A percentile compares a stretch with the other conserved stretches of the same genome.
phyloP scores from a whole-genome alignment of 2,113 vertebrate species.

The Caracal caracal region DNA sequence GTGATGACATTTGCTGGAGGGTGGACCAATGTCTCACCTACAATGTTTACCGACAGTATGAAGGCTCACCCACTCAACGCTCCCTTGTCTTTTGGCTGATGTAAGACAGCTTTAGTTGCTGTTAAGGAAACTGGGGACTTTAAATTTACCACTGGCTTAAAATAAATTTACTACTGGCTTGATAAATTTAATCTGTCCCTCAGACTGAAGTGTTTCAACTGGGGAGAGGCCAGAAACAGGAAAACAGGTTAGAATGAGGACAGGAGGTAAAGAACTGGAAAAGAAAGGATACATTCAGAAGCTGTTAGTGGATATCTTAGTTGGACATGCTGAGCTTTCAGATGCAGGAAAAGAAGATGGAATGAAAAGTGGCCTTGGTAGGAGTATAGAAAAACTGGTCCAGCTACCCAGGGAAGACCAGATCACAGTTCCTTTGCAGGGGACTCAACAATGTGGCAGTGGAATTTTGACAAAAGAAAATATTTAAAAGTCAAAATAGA shows the following conservation, averaged over 20 bases:
- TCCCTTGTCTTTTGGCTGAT: not conserved
- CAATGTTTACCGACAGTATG: not conserved
- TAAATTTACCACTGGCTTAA: not conserved
- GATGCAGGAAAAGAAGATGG: not conserved
- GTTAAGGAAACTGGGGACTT: not conserved
- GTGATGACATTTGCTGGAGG: not conserved
- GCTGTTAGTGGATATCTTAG: not conserved
- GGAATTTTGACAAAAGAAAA: not conserved
- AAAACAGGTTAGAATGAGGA: not conserved
- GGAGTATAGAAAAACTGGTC: not conserved
- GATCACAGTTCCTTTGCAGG: not conserved
- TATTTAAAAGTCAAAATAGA: not conserved
- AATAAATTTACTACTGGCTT: not conserved
- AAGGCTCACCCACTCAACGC: not conserved
- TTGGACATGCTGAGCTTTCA: not conserved
- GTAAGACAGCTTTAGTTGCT: not conserved
- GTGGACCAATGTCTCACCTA: not conserved
- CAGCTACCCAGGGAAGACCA: not conserved
- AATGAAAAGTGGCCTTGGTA: not conserved
- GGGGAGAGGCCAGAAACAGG: not conserved
- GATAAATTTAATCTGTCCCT: not conserved
- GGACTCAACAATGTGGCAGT: not conserved
- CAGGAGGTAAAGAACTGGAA: not conserved
- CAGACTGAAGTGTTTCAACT: not conserved
- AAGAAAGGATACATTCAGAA: not conserved